Conservation (phyloP, 1,140 invertebrate species). For the Euura lappo region DNA sequence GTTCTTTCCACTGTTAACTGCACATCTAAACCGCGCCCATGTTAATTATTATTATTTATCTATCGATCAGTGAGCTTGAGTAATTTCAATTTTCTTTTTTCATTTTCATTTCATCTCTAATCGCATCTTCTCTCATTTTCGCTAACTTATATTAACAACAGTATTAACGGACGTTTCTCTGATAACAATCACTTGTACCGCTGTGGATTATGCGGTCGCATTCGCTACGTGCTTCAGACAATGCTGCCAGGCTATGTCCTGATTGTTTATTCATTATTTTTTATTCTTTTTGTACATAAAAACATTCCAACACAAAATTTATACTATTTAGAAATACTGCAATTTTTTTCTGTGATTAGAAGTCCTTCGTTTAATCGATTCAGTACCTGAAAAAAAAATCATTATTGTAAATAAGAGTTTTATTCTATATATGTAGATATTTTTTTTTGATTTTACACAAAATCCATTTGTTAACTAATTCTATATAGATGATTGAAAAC, state of each 20-base stretch:
- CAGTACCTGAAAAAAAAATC: neutral
- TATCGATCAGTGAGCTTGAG: constrained; percentile 26
- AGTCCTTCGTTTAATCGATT: neutral
- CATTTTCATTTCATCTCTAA: constrained; percentile 36
- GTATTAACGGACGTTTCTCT: constrained; percentile 42
- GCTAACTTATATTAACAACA: constrained; percentile 26
- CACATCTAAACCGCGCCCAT: neutral
- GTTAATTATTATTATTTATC: neutral
- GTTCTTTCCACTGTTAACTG: neutral
- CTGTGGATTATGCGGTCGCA: constrained; percentile 43
- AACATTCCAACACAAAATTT: neutral
- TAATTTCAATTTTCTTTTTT: constrained; percentile 46
- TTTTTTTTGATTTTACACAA: neutral
- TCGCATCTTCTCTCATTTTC: constrained; percentile 16
- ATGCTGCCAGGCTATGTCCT: constrained; percentile 8
- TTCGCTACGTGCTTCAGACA: constrained; percentile 31
- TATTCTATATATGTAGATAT: neutral
- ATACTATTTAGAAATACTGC: too few relatives aligned
- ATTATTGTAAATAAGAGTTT: neutral
- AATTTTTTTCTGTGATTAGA: neutral
- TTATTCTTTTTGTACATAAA: neutral
- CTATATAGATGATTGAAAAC: neutral
- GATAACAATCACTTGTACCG: constrained; percentile 44
- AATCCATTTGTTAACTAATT: neutral
- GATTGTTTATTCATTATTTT: neutral